These are phyloP conservation scores for Eucriotettix oculatus DNA, from an alignment of 2,888 invertebrate genomes.

Conservation along the genomic window DNA sequence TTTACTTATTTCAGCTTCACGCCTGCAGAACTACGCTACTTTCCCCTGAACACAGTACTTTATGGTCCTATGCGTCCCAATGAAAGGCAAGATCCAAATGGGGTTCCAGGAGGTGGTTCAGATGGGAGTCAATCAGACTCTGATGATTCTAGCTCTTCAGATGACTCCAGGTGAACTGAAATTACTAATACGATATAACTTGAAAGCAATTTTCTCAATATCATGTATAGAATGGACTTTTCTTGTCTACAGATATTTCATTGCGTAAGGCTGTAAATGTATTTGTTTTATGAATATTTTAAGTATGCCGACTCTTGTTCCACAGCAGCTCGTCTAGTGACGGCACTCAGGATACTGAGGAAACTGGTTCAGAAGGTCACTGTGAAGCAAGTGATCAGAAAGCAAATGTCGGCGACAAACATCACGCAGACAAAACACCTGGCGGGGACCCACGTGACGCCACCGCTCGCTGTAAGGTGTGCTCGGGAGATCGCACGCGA, in stretches of 20 bases:
- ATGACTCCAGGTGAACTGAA: constrained; percentile 27
- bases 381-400: constrained; percentile 8
- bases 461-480: constrained; percentile 30
- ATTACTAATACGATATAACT: not conserved
- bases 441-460: constrained; percentile 5
- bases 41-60: constrained; percentile 82
- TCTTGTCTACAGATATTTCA: not conserved
- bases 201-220: not conserved
- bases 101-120: constrained; percentile 25
- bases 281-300: not conserved
- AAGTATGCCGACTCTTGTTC: not conserved
- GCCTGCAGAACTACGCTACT: constrained; percentile 70
- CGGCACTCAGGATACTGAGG: constrained; percentile 27
- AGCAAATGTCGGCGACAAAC: constrained; percentile 1
- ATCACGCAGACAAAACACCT: not conserved
- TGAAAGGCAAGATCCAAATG: constrained; percentile 25
- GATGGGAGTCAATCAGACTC: constrained; percentile 36
- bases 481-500: constrained; percentile 23
- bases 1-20: constrained; percentile 38
- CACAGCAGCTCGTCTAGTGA: constrained; percentile 28
- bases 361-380: constrained; percentile 7
- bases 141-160: constrained; percentile 30
- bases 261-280: not conserved
- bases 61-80: constrained; percentile 40
- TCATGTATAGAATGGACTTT: not conserved